Conservation (phyloP, 2,113 vertebrate species). For the Thinocorus orbignyianus region DNA sequence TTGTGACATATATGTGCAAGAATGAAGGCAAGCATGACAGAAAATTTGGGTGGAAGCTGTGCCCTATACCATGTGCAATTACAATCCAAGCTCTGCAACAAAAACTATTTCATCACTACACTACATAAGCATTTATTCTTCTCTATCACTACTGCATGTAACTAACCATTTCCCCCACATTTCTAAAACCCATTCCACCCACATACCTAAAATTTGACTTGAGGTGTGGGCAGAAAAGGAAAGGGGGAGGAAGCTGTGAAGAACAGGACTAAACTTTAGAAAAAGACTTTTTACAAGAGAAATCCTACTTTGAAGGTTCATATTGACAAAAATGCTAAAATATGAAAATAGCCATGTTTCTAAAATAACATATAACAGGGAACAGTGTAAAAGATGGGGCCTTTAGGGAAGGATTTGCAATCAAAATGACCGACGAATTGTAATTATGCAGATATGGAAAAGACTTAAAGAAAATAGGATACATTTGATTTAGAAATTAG, state of each 20-base stretch:
- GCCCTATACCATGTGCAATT: not conserved
- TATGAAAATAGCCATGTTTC: not conserved
- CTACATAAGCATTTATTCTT: not conserved
- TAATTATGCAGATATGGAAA: not conserved
- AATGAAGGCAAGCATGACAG: not conserved
- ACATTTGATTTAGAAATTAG: not conserved
- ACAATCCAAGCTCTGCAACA: not conserved
- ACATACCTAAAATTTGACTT: not conserved
- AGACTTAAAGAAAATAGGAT: not conserved
- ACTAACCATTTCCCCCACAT: not conserved
- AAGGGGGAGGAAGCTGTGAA: not conserved
- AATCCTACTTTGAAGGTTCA: not conserved
- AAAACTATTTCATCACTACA: not conserved
- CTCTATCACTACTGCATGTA: not conserved
- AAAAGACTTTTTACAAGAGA: not conserved
- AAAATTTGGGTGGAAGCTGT: not conserved
- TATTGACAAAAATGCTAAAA: not conserved
- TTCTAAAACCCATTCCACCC: not conserved
- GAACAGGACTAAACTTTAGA: not conserved
- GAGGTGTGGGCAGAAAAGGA: conserved; percentile 5
- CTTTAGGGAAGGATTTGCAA: not conserved
- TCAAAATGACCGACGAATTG: not conserved
- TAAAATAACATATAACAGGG: not conserved
- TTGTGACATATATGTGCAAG: not conserved
- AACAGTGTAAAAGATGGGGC: not conserved